Evolutionary conservation across 2,888 invertebrate genomes (phyloP).

Genomic region (Drosophila greeni): DNA sequence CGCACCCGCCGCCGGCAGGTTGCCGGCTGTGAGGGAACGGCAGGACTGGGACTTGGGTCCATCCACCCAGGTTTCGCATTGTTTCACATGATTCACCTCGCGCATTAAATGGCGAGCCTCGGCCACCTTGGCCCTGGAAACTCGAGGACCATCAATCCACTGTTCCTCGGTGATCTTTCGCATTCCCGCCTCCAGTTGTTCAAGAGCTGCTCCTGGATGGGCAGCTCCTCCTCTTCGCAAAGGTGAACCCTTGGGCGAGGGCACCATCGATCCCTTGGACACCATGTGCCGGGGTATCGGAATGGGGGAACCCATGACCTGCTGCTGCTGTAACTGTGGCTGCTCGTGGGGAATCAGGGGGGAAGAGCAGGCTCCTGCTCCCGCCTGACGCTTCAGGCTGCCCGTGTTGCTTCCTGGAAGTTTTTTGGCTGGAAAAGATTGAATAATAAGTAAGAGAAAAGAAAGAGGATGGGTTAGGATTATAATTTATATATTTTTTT

Average conservation of each 20-base stretch:
- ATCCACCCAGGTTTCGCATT: slow-evolving; percentile 96
- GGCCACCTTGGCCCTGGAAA: slow-evolving; percentile 89
- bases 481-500: too few relatives aligned
- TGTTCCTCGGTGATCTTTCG: slow-evolving; percentile 88
- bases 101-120: slow-evolving; percentile 89
- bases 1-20: slow-evolving; percentile 71
- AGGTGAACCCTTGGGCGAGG: slow-evolving; percentile 81
- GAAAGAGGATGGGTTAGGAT: background rate
- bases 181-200: slow-evolving; percentile 76
- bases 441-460: background rate
- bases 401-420: slow-evolving; percentile 43
- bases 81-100: slow-evolving; percentile 86
- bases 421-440: slow-evolving; percentile 46
- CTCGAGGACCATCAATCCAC: slow-evolving; percentile 97
- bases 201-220: slow-evolving; percentile 59
- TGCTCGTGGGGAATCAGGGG: slow-evolving; percentile 47
- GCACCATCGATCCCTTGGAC: slow-evolving; percentile 78
- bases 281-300: slow-evolving; percentile 67
- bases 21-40: slow-evolving; percentile 79
- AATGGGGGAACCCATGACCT: slow-evolving; percentile 50
- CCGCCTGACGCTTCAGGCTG: slow-evolving; percentile 53
- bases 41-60: slow-evolving; percentile 88
- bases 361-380: slow-evolving; percentile 28
- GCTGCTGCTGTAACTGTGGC: slow-evolving; percentile 13
- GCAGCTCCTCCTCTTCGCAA: slow-evolving; percentile 78